Percentiles rank a stretch among this genome's conserved stretches.
Conservation (phyloP, 2,113 vertebrate species). For the Caranx melampygus region DNA sequence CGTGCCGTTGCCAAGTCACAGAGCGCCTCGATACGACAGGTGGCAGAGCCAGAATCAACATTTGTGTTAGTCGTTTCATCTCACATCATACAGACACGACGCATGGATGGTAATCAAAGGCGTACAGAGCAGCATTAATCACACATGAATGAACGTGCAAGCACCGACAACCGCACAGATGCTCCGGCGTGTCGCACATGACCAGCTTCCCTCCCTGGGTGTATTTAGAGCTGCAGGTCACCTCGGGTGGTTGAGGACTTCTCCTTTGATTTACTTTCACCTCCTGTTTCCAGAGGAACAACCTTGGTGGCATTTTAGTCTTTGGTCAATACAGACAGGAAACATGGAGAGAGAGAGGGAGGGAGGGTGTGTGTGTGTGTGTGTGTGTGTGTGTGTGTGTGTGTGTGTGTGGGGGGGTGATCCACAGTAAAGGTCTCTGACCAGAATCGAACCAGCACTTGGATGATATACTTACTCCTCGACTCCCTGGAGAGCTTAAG, state of each 20-base stretch:
- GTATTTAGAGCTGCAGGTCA: conserved; percentile 39
- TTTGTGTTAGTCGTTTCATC: conserved; percentile 55
- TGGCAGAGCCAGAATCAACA: conserved; percentile 73
- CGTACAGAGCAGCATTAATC: background rate
- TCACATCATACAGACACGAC: conserved; percentile 36
- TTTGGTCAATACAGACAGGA: background rate
- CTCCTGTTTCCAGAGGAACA: too few relatives aligned
- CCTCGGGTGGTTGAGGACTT: background rate
- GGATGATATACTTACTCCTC: background rate
- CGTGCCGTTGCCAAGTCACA: conserved; percentile 58
- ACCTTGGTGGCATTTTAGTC: background rate
- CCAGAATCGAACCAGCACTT: background rate
- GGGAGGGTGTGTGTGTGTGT: too few relatives aligned
- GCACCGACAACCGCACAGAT: conserved; percentile 20
- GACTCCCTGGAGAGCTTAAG: background rate
- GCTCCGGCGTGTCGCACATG: background rate
- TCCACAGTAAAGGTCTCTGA: background rate
- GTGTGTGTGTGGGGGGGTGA: background rate
- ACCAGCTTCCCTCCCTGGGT: conserved; percentile 32
- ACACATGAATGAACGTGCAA: conserved; percentile 7
- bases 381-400: too few relatives aligned
- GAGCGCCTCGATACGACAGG: conserved; percentile 58
- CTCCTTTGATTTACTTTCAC: background rate
- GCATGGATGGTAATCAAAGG: conserved; percentile 20
- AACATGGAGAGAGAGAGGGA: background rate